Evolutionary conservation across 2,797 vertebrate species (phyloP).

Genomic region (Selene dorsalis): DNA sequence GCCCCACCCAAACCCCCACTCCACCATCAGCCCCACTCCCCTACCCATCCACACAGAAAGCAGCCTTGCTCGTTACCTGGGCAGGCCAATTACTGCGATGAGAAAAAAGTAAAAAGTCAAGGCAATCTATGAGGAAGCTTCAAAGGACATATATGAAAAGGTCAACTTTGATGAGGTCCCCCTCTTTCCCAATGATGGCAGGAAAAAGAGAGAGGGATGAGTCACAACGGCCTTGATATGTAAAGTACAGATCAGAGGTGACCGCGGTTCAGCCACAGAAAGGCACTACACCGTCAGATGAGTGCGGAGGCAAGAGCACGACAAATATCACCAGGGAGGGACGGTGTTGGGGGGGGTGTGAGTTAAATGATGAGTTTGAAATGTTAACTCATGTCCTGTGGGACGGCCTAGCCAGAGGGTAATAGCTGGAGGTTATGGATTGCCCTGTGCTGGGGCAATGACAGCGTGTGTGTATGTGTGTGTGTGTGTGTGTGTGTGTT

Average conservation of each 20-base stretch:
- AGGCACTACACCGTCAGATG: slow-evolving; percentile 34
- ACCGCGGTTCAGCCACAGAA: slow-evolving; percentile 46
- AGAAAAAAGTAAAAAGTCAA: slow-evolving; percentile 76
- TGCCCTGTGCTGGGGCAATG: slow-evolving; percentile 24
- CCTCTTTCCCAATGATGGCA: slow-evolving; percentile 55
- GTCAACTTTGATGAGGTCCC: slow-evolving; percentile 77
- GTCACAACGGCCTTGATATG: slow-evolving; percentile 71
- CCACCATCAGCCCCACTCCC: background rate
- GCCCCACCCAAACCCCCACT: background rate
- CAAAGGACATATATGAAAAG: slow-evolving; percentile 79
- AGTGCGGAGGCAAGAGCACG: slow-evolving; percentile 31
- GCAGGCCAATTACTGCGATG: slow-evolving; percentile 68
- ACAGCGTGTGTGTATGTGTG: slow-evolving; percentile 28
- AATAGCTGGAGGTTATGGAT: slow-evolving; percentile 54
- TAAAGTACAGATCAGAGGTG: slow-evolving; percentile 70
- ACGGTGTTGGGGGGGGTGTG: slow-evolving; percentile 15
- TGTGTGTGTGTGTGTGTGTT: slow-evolving; percentile 45
- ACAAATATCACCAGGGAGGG: slow-evolving; percentile 31
- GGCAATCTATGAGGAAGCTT: slow-evolving; percentile 75
- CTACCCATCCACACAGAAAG: slow-evolving; percentile 21
- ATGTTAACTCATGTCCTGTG: slow-evolving; percentile 60
- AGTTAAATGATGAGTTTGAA: slow-evolving; percentile 60
- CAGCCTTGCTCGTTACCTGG: slow-evolving; percentile 67
- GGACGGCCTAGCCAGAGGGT: slow-evolving; percentile 46
- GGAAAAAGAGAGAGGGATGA: slow-evolving; percentile 58